These are phyloP conservation scores for Pterocles orientalis DNA, from an alignment of 2,113 vertebrate species.

Conservation along the genomic window DNA sequence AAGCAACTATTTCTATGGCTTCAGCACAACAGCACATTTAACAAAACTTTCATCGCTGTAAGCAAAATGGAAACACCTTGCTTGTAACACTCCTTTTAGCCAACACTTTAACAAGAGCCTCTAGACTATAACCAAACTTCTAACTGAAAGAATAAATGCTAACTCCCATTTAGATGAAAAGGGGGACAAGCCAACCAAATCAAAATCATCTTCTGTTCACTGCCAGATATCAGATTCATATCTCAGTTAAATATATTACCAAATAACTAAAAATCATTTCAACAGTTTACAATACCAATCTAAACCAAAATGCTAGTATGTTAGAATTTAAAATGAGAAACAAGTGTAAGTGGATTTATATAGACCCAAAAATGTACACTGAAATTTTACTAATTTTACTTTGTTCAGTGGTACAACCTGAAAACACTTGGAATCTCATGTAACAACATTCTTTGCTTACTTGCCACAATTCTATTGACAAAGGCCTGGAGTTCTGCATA, in stretches of 20 bases:
- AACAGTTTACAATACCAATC: not conserved
- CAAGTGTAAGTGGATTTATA: not conserved
- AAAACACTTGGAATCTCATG: not conserved
- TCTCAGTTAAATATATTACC: not conserved
- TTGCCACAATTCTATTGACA: not conserved
- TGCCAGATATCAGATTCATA: not conserved
- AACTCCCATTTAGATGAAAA: not conserved
- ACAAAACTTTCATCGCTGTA: not conserved
- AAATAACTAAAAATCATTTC: not conserved
- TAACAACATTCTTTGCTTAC: not conserved
- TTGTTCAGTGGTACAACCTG: not conserved
- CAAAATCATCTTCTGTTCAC: not conserved
- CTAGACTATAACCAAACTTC: not conserved
- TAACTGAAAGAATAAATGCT: not conserved
- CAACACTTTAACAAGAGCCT: not conserved
- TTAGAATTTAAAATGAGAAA: not conserved
- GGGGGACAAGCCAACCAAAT: not conserved
- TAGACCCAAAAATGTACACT: fast-evolving
- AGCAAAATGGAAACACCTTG: not conserved
- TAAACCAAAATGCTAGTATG: not conserved
- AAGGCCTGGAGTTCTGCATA: not conserved
- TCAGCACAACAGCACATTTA: not conserved
- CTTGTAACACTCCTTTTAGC: not conserved
- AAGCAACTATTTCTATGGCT: not conserved
- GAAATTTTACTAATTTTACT: not conserved